Conservation (phyloP, 2,888 invertebrate genomes). For the Rhagonycha fulva region DNA sequence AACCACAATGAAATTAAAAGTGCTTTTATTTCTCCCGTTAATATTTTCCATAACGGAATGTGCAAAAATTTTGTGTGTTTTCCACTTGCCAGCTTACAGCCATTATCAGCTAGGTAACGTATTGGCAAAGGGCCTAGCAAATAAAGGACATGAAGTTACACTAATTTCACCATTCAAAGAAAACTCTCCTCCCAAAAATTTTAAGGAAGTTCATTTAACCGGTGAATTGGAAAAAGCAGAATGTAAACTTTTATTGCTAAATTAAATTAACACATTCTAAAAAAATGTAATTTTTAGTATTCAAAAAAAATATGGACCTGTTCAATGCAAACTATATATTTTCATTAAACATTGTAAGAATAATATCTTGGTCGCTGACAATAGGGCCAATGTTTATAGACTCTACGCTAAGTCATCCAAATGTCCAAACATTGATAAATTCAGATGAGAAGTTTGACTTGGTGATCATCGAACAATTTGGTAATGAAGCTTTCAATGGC, state of each 20-base stretch:
- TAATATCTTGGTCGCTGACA: neutral
- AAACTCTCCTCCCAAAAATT: constrained; percentile 46
- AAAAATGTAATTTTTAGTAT: neutral
- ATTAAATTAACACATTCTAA: neutral
- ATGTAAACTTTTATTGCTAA: neutral
- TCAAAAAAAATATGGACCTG: neutral
- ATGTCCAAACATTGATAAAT: neutral
- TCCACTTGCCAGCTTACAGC: constrained; percentile 38
- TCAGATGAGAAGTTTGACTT: constrained; percentile 34
- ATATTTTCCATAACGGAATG: neutral
- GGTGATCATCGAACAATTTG: constrained; percentile 53
- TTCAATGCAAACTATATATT: neutral
- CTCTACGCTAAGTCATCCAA: neutral
- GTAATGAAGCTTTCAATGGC: constrained; percentile 55
- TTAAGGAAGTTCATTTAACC: constrained; percentile 22
- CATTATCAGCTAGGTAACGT: constrained; percentile 39
- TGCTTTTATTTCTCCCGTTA: neutral
- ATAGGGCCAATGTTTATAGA: neutral
- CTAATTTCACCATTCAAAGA: constrained; percentile 43
- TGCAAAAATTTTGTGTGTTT: constrained; percentile 38
- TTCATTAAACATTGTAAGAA: neutral
- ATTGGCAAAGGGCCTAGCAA: constrained; percentile 38
- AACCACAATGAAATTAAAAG: neutral
- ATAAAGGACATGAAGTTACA: constrained; percentile 53
- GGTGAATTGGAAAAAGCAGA: neutral